Percentiles rank a stretch among this genome's conserved stretches.
These are phyloP conservation scores for Crotalus horridus DNA, from an alignment of 2,113 vertebrate genomes.

Conservation along the genomic window DNA sequence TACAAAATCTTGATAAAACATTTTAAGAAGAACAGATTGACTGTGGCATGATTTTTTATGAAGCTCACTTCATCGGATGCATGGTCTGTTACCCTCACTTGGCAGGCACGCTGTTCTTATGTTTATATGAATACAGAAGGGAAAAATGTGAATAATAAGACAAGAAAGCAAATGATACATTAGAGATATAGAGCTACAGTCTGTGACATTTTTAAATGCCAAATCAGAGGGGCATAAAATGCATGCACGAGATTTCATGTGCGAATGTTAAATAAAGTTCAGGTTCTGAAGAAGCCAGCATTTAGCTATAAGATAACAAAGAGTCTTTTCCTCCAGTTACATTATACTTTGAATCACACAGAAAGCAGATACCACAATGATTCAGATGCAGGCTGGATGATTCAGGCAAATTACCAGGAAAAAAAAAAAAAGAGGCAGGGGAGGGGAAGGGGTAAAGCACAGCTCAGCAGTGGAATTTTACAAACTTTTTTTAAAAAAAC, in stretches of 20 bases:
- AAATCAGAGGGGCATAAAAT: background rate
- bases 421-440: background rate
- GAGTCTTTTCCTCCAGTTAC: constrained; percentile 27
- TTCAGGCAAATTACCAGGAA: constrained; percentile 49
- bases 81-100: background rate
- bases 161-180: background rate
- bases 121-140: background rate
- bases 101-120: background rate
- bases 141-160: background rate
- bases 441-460: constrained; percentile 30
- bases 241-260: too few species aligned
- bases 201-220: background rate
- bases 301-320: rapidly evolving
- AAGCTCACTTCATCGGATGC: background rate
- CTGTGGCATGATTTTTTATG: background rate
- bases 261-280: background rate
- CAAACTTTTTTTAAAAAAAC: constrained; percentile 30
- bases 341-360: constrained; percentile 27
- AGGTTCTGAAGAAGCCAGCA: background rate
- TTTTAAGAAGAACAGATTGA: background rate
- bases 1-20: background rate
- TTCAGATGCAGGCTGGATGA: constrained; percentile 57
- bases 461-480: constrained; percentile 60
- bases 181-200: background rate
- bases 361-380: constrained; percentile 28